These are phyloP conservation scores for Labeo rohita DNA, from an alignment of 2,113 vertebrate genomes.

Conservation along the genomic window DNA sequence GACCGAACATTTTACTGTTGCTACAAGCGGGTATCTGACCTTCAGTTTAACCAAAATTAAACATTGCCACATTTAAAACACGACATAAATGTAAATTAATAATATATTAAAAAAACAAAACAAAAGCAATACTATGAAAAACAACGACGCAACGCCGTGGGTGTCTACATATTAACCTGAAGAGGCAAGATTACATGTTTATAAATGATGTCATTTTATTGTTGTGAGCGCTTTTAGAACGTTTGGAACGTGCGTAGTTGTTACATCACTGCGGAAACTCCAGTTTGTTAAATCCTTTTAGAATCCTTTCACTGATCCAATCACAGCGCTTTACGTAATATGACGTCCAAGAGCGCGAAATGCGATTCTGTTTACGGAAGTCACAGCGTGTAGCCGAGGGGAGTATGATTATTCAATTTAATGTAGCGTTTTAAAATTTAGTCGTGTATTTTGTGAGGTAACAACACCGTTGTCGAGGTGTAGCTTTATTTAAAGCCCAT, in stretches of 20 bases:
- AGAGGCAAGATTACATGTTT: neutral
- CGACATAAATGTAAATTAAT: neutral
- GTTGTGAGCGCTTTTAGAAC: neutral
- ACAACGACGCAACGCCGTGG: neutral
- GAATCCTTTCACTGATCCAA: neutral
- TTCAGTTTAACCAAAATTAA: no score
- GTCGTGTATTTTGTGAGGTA: neutral
- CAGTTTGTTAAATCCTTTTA: neutral
- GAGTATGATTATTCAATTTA: accelerated
- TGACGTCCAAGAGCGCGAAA: conserved; percentile 36
- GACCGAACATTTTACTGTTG: neutral
- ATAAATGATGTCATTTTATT: neutral
- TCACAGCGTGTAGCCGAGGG: neutral
- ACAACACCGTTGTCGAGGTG: neutral
- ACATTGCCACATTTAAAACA: neutral
- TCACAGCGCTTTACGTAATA: conserved; percentile 5
- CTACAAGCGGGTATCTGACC: no score
- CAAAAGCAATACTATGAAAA: neutral
- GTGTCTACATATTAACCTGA: neutral
- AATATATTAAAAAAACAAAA: no score
- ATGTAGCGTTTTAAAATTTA: neutral
- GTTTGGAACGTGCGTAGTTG: neutral
- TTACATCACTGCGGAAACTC: neutral
- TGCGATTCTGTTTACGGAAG: conserved; percentile 46
- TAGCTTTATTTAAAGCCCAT: neutral